Base-by-base conservation (phyloP, 2,113 vertebrate species). In the Sigmodon hispidus region DNA sequence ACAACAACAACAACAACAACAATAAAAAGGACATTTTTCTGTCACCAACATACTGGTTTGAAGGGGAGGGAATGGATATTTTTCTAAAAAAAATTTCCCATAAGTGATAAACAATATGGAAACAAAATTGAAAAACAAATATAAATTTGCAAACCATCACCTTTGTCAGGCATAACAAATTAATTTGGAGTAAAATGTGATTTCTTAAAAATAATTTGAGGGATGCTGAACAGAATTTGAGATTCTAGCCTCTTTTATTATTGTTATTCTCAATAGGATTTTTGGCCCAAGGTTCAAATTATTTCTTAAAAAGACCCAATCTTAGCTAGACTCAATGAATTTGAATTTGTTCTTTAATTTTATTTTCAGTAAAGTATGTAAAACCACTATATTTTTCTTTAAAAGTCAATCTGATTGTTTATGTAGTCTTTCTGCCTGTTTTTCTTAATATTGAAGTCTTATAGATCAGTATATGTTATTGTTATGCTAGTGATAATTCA, bases 91-190 rank as follows among this genome's bases (percentile, higher is more conserved):
- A 92, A 93, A 90, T 81, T 73, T 70, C 80, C 31, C 11, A 69
- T 59, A 61, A 67, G 45, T 57, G 40, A 22, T 40, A 89, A 76
- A 55, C 0, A 65, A 0, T 84, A 40, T 61, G n/a, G 57, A 89
- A 67, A 89, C 19, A 65, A 80, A 73, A 73, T 73, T 59, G 57
- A 2, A 88, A 88, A 96, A 94, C 24, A 55, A 93, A 94, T n/a
- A 92, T 84, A 90, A 90, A 80, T 69, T 26, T 87, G 80, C 4
- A 50, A 0, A 21, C 29, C 17, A 55, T 4, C 87, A 73, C 88
- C 31, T 94, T 80, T 72, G 29, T 89, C 3, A 50, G 10, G 55
- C 72, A 19, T 73, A 3, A 5, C 31, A 91, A 91, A 67, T 9
- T n/a, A 81, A 61, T 34, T 1, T 34, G 19, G 15, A 19, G 19